phyloP scores from a whole-genome alignment of 2,113 vertebrate genomes.

The Labrus mixtus region DNA sequence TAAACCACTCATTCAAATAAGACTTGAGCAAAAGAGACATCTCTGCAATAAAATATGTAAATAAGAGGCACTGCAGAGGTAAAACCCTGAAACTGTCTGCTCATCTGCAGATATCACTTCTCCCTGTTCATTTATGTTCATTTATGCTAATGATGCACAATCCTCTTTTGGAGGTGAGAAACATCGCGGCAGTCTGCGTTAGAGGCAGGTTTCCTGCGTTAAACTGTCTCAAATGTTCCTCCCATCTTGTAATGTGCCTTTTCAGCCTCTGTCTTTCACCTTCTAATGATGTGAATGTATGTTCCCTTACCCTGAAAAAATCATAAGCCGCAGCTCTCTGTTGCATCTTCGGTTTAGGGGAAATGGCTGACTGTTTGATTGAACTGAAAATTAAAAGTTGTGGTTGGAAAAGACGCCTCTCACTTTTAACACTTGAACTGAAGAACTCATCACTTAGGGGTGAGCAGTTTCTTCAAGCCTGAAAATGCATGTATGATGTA shows the following conservation, averaged over 20 bases:
- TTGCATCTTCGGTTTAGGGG: no score
- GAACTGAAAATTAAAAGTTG: no score
- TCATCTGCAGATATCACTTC: background rate
- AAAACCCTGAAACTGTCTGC: constrained; percentile 10
- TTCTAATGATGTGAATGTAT: background rate
- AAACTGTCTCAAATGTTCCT: constrained; percentile 10
- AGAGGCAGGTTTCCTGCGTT: background rate
- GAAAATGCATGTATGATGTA: background rate
- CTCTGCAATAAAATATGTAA: background rate
- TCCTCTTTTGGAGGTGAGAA: constrained; percentile 1
- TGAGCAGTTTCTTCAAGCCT: background rate
- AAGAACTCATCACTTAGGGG: no score
- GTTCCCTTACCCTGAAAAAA: background rate
- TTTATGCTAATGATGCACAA: constrained; percentile 12
- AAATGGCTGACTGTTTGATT: no score
- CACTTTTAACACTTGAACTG: background rate
- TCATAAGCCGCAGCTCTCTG: background rate
- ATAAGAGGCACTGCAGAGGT: background rate
- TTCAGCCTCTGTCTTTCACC: background rate
- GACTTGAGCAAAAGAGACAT: background rate
- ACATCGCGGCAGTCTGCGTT: background rate
- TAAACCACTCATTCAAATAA: background rate
- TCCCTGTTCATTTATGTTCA: background rate
- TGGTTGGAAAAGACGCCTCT: background rate
- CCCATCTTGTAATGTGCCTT: background rate